Evolutionary conservation across 2,888 invertebrate species (phyloP).

Genomic region (Yponomeuta sedellus): DNA sequence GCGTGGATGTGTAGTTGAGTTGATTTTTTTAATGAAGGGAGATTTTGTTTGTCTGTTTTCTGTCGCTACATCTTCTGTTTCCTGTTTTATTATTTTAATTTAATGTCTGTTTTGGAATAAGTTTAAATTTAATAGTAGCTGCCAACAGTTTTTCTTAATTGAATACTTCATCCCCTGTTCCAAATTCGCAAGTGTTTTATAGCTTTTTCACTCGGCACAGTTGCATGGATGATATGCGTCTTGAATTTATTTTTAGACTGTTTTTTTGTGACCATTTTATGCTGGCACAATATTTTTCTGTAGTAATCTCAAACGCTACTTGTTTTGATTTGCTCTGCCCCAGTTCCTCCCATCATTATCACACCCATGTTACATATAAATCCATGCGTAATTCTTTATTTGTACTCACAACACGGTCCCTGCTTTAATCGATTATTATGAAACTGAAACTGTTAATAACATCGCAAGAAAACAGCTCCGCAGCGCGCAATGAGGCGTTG

Average conservation of each 20-base stretch:
- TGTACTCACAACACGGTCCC: neutral
- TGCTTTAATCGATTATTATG: neutral
- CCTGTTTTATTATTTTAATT: too few relatives aligned
- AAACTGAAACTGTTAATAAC: slow-evolving; percentile 1
- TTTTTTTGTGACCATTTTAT: neutral
- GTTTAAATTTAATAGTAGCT: too few relatives aligned
- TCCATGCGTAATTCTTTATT: neutral
- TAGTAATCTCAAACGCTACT: neutral
- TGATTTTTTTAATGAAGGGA: too few relatives aligned
- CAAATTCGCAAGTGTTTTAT: neutral
- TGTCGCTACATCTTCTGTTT: too few relatives aligned
- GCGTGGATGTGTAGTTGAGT: too few relatives aligned
- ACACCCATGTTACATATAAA: too few relatives aligned
- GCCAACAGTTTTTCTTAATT: too few relatives aligned
- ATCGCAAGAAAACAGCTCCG: neutral
- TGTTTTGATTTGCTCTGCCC: neutral
- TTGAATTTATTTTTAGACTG: neutral
- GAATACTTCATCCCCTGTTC: neutral
- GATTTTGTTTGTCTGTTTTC: too few relatives aligned
- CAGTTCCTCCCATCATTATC: too few relatives aligned
- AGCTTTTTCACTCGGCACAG: neutral
- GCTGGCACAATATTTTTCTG: neutral
- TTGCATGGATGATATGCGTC: neutral
- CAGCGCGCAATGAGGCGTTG: slow-evolving; percentile 28
- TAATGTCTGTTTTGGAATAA: too few relatives aligned